Evolutionary conservation across 2,113 vertebrate genomes (phyloP), one percentile per base, ranked within the genome.

Genomic region (Actenoides hombroni): DNA sequence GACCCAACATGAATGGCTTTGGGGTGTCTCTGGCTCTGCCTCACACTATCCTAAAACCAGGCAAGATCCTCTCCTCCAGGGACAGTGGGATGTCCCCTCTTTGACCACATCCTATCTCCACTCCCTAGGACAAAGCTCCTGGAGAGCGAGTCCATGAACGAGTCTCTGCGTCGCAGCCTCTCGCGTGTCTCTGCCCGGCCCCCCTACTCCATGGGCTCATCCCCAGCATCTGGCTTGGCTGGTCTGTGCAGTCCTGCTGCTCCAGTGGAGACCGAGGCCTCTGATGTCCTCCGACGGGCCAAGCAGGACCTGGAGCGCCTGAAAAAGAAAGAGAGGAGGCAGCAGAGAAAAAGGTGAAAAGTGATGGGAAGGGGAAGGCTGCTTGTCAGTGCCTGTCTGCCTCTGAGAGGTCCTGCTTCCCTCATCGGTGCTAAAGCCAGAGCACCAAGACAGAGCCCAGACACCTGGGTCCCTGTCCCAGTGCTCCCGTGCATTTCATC

Each of bases 101-200:
- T 31, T 20, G 57, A 76, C 64, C 28, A 2, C 7, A 1, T 64
- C 37, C 16, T 2, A 4, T 75, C 10, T 63, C 25, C 42, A 20
- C 37, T 71, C 29, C 17, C 5, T 83, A 99, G 99, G 97, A 98
- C 99, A 0, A 99, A 99, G 97, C 98, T 99, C 0, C 96, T 99
- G 85, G 99, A 99, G 97, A 99, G 99, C 0, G 99, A 99, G 93
- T 98, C 99, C 84, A 99, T 99, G 99, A 99, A 99, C 0, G 99
- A 99, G 95, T 99, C 99, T 4, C 85, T 99, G 78, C 98, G 99
- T 4, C 98, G 99, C 51, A 99, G 97, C 88, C 96, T 98, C 13
- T 98, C 98, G 0, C 98, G 99, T 3, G 95, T 97, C n/a, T 98
- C 99, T 3, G 64, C 98, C 2, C 98, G 99, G 6, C 73, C 98